These are phyloP conservation scores for Dascyllus trimaculatus DNA, from an alignment of 2,113 vertebrate genomes.

Conservation along the genomic window DNA sequence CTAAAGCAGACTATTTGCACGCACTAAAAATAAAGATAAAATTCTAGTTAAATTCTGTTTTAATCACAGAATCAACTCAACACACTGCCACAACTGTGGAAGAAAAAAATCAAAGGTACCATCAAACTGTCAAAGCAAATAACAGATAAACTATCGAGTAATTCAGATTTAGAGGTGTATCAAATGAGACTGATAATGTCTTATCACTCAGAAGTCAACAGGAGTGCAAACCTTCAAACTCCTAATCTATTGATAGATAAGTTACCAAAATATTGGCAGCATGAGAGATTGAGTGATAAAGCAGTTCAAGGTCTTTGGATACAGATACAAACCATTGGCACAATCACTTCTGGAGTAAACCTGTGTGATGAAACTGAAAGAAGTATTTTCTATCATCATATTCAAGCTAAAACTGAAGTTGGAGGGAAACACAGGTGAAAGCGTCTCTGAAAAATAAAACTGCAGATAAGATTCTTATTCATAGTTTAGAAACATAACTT, in stretches of 20 bases:
- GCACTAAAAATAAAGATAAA: background rate
- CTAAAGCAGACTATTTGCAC: background rate
- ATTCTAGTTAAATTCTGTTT: too few relatives aligned
- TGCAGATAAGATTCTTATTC: background rate
- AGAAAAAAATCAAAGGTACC: too few relatives aligned
- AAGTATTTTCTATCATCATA: background rate
- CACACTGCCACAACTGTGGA: too few relatives aligned
- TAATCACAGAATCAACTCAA: too few relatives aligned
- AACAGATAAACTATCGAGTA: conserved; percentile 11
- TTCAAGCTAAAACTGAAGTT: background rate
- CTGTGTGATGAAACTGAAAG: conserved; percentile 3
- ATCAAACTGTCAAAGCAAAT: conserved; percentile 10
- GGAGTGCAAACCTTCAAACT: conserved; percentile 36
- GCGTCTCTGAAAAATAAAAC: background rate
- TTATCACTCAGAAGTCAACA: conserved; percentile 12
- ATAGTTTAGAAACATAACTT: background rate
- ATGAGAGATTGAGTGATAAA: conserved; percentile 18
- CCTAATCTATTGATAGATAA: conserved; percentile 12
- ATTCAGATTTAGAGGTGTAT: conserved; percentile 19
- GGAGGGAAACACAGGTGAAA: background rate
- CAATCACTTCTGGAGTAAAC: background rate
- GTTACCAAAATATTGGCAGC: conserved; percentile 47
- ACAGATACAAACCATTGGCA: too few relatives aligned
- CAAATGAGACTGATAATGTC: conserved; percentile 10
- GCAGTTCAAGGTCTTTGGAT: conserved; percentile 19